Percentiles rank a stretch among this genome's conserved stretches.
phyloP scores from a whole-genome alignment of 1,140 invertebrate genomes.

The Drosophila punjabiensis region DNA sequence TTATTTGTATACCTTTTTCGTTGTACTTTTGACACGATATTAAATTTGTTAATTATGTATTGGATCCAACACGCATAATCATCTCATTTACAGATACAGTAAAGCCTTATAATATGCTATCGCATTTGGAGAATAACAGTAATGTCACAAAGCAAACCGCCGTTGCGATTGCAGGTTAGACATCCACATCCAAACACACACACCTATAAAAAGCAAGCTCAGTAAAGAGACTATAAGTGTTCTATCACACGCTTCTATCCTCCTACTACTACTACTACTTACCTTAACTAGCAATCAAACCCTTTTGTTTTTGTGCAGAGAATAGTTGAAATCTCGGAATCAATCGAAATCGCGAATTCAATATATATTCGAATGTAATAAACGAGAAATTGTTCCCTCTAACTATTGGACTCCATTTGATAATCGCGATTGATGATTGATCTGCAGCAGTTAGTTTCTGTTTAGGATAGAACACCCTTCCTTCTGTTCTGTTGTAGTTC shows the following conservation, averaged over 20 bases:
- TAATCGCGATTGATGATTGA: conserved; percentile 22
- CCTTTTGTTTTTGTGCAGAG: conserved; percentile 35
- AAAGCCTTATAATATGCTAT: conserved; percentile 85
- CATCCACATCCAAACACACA: conserved; percentile 50
- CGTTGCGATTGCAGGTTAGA: conserved; percentile 85
- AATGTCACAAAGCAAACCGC: conserved; percentile 84
- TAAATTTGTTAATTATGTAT: conserved; percentile 33
- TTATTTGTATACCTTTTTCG: background rate
- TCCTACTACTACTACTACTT: conserved; percentile 22
- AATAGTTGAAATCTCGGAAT: conserved; percentile 10
- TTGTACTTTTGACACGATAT: conserved; percentile 19
- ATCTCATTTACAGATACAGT: conserved; percentile 84
- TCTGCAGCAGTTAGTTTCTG: conserved; percentile 14
- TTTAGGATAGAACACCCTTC: conserved; percentile 27
- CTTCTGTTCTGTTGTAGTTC: conserved; percentile 42
- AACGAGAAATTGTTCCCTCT: background rate
- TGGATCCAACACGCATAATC: conserved; percentile 64
- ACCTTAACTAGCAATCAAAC: conserved; percentile 34
- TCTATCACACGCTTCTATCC: conserved; percentile 44
- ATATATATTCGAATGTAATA: conserved; percentile 1
- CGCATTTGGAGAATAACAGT: conserved; percentile 85
- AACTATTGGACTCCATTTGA: conserved; percentile 2
- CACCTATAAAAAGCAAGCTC: conserved; percentile 43
- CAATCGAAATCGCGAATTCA: conserved; percentile 12
- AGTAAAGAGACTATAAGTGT: conserved; percentile 50